phyloP scores from a whole-genome alignment of 2,888 invertebrate genomes.

The Drosophila macrospina region DNA sequence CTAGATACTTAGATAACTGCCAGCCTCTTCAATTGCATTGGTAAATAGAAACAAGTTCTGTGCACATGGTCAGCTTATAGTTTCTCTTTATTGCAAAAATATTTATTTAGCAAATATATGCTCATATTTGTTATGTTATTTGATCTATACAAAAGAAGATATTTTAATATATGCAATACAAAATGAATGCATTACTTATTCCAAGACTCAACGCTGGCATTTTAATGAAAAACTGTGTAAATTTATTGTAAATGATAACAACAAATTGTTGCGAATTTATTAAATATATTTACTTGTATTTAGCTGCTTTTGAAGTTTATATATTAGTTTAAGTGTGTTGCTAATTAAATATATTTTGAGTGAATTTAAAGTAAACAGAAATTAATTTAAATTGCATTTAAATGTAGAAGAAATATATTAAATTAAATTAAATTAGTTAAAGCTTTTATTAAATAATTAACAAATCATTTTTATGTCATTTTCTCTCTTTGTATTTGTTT shows the following conservation, averaged over 20 bases:
- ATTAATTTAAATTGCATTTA: not conserved
- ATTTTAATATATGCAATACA: constrained; percentile 69
- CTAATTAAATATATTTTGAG: not conserved
- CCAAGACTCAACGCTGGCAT: no score
- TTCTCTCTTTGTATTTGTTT: not conserved
- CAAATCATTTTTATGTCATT: not conserved
- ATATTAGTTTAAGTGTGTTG: no score
- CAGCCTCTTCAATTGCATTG: constrained; percentile 41
- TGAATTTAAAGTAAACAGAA: not conserved
- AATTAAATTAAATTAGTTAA: no score
- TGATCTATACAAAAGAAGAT: constrained; percentile 47
- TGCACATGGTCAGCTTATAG: constrained; percentile 43
- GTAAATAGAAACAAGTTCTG: constrained; percentile 26
- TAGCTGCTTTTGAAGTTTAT: no score
- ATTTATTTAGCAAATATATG: constrained; percentile 64
- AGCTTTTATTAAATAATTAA: no score
- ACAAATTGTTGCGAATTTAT: no score
- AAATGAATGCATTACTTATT: no score
- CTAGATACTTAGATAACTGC: constrained; percentile 38
- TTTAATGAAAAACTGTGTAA: no score
- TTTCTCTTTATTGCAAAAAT: constrained; percentile 66
- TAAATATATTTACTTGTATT: no score
- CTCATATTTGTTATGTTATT: constrained; percentile 55
- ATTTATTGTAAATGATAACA: no score
- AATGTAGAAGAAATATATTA: not conserved